Percentiles rank a stretch among this genome's conserved stretches.
Conservation (phyloP, 2,888 invertebrate species). For the Apodemia hepburni region DNA sequence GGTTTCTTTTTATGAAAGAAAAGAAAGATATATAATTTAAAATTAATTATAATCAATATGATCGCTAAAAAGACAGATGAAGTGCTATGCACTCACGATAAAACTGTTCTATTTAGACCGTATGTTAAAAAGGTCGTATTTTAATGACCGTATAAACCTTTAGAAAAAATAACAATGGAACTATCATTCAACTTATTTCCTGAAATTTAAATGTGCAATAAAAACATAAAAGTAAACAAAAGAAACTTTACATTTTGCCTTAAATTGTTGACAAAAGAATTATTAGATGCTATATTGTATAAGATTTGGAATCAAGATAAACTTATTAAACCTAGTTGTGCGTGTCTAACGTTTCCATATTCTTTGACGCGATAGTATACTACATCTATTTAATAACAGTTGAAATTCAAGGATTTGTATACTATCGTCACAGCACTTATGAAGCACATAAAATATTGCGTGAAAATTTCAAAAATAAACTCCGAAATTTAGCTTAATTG, state of each 20-base stretch:
- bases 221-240: not conserved
- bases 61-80: too few relatives aligned
- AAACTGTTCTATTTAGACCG: not conserved
- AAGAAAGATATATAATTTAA: too few relatives aligned
- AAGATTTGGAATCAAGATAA: slow-evolving; percentile 1
- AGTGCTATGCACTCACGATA: not conserved
- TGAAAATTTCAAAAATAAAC: too few relatives aligned
- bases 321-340: not conserved
- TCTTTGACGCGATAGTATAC: not conserved
- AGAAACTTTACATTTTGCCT: not conserved
- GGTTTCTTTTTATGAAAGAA: too few relatives aligned
- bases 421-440: not conserved
- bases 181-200: not conserved
- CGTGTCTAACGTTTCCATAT: not conserved
- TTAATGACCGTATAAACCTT: not conserved
- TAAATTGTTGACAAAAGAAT: not conserved
- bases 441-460: not conserved
- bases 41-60: too few relatives aligned
- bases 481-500: too few relatives aligned
- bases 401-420: too few relatives aligned
- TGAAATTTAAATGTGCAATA: not conserved
- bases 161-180: not conserved
- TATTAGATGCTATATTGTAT: slow-evolving; percentile 2
- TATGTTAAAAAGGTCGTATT: not conserved
- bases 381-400: not conserved